Percentiles rank a stretch among this genome's conserved stretches.
phyloP scores from a whole-genome alignment of 2,113 vertebrate genomes.

The Gymnogyps californianus region DNA sequence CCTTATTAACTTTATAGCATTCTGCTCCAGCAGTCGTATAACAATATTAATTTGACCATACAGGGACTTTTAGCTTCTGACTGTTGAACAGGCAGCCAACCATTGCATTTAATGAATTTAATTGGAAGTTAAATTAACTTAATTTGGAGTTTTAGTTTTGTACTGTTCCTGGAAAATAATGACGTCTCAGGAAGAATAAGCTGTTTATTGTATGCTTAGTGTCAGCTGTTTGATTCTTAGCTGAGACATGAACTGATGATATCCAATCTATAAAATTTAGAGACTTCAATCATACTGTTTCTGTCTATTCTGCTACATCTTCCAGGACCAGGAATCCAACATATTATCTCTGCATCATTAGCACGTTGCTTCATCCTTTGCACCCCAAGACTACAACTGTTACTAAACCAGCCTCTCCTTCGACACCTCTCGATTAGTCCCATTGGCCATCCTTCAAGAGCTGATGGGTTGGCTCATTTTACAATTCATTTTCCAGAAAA shows the following conservation, averaged over 20 bases:
- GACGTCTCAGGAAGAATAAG: not conserved
- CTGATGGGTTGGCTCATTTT: rapidly evolving
- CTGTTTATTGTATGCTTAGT: not conserved
- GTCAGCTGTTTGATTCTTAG: not conserved
- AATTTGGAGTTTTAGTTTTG: not conserved
- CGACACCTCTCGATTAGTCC: not conserved
- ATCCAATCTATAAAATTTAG: not conserved
- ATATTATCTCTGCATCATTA: not conserved
- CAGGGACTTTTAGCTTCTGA: not conserved
- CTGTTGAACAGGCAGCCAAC: not conserved
- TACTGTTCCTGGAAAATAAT: not conserved
- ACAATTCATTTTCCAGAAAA: not conserved
- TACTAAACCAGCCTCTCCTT: not conserved
- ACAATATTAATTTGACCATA: not conserved
- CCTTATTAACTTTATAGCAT: not conserved
- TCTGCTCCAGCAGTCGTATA: not conserved
- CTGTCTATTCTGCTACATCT: not conserved
- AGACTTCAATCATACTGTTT: not conserved
- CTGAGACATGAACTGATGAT: not conserved
- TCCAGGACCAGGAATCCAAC: not conserved
- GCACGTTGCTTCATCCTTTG: not conserved
- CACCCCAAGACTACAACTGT: not conserved
- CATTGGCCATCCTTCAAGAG: not conserved
- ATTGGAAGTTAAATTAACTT: not conserved
- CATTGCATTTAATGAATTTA: not conserved